Evolutionary conservation across 2,888 invertebrate genomes (phyloP), one percentile per base, ranked within the genome.

Genomic region (Lamproptera curius): DNA sequence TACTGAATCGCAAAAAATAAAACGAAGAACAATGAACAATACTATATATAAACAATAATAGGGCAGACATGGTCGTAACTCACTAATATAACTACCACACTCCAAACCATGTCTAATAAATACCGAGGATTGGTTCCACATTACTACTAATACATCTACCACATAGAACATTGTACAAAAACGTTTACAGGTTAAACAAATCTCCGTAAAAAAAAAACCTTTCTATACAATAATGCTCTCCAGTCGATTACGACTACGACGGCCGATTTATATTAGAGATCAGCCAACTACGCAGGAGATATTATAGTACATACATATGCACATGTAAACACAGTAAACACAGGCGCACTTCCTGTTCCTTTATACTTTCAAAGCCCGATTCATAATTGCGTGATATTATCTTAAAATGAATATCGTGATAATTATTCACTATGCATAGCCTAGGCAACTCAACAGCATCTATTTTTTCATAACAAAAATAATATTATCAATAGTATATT

Each of bases 71-170:
- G 16, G 35, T 40, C 16, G 33, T 16, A 13, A 14, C 2, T 34
- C 40, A 46, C 13, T 2, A 26, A 46, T 16, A 40, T 3, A 40
- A 34, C n/a, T 14, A 38, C 17, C 15, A 14, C 8, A 9, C 13
- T 39, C 36, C n/a, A 40, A 46, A 23, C 13, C 3, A 40, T 26
- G 8, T 14, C 34, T 46, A 40, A 31, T 16, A 40, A 43, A 39
- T 17, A 43, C 16, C 36, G 38, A 41, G 35, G 36, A 42, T 34
- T 38, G 38, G 33, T 42, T 38, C 39, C 42, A 14, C 26, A 46
- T 20, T 34, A 37, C 31, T 42, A 39, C n/a, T n/a, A 41, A 26
- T n/a, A 41, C 13, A 31, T 11, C 35, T 36, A 46, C 36, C 28
- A 47, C 42, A 37, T 37, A 20, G 15, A 38, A 42, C n/a, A 33